Evolutionary conservation across 1,140 invertebrate genomes (phyloP).

Genomic region (Achatina immaculata): DNA sequence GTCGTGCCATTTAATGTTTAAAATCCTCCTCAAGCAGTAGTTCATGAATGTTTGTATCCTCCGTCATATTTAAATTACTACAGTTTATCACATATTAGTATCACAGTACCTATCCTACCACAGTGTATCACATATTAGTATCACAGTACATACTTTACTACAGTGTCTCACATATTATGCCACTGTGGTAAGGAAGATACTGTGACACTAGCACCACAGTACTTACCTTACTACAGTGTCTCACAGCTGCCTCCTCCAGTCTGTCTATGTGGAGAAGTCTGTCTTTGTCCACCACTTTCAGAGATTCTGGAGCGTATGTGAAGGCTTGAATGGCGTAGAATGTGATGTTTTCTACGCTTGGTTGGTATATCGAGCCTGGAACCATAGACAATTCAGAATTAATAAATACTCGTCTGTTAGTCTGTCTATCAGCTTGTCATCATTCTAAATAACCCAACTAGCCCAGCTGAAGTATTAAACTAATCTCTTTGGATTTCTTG

Average conservation of each 20-base stretch:
- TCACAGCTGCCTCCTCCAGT: constrained; percentile 45
- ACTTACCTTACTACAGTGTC: constrained; percentile 57
- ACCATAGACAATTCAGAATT: not conserved
- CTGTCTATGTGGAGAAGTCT: constrained; percentile 47
- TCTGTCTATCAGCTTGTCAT: not conserved
- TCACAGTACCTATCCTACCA: not conserved
- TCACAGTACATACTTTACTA: not conserved
- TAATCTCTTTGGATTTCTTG: not conserved
- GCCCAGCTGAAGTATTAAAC: not conserved
- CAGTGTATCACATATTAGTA: not conserved
- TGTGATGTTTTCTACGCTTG: constrained; percentile 47
- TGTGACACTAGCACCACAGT: not conserved
- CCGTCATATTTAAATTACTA: not conserved
- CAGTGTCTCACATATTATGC: no score
- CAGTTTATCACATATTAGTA: not conserved
- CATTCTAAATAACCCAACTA: not conserved
- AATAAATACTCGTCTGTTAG: not conserved
- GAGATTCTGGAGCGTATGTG: constrained; percentile 47
- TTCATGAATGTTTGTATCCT: not conserved
- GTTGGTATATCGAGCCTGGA: constrained; percentile 55
- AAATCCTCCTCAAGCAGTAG: no score
- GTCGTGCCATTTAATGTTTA: no score
- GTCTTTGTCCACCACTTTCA: constrained; percentile 49
- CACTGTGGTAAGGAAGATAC: no score
- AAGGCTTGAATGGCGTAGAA: constrained; percentile 65